A percentile compares a stretch with the other conserved stretches of the same genome.
These are phyloP conservation scores for Arothron firmamentum DNA, from an alignment of 2,113 vertebrate species.

Conservation along the genomic window DNA sequence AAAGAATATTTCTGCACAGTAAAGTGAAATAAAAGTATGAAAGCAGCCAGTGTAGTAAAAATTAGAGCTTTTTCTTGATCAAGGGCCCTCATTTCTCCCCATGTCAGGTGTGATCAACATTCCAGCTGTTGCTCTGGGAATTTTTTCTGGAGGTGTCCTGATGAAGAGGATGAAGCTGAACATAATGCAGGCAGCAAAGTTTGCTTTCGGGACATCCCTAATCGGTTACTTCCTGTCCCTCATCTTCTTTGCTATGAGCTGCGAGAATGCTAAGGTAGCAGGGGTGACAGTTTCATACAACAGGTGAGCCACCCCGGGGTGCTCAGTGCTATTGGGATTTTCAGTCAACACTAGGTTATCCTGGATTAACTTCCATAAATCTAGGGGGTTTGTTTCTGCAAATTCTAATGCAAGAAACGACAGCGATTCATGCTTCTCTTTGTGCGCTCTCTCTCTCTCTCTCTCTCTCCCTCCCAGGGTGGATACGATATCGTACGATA, in stretches of 20 bases:
- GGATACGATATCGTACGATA: constrained; percentile 46
- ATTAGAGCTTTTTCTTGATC: neutral
- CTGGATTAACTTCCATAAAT: too few relatives aligned
- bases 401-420: too few relatives aligned
- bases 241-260: constrained; percentile 77
- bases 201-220: constrained; percentile 77
- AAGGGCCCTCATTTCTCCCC: neutral
- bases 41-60: neutral
- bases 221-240: constrained; percentile 79
- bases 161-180: constrained; percentile 92
- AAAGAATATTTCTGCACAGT: constrained; percentile 32
- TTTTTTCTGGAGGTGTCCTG: constrained; percentile 85
- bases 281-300: constrained; percentile 87
- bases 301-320: constrained; percentile 73
- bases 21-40: constrained; percentile 23
- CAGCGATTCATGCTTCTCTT: too few relatives aligned
- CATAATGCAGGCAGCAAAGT: constrained; percentile 79
- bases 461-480: constrained; percentile 34
- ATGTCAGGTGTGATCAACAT: constrained; percentile 84
- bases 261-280: constrained; percentile 82
- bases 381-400: too few relatives aligned
- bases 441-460: neutral
- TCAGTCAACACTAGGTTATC: too few relatives aligned
- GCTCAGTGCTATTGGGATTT: too few relatives aligned
- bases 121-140: constrained; percentile 84